phyloP scores from a whole-genome alignment of 2,113 vertebrate species.

The Nothobranchius kuhntae region DNA sequence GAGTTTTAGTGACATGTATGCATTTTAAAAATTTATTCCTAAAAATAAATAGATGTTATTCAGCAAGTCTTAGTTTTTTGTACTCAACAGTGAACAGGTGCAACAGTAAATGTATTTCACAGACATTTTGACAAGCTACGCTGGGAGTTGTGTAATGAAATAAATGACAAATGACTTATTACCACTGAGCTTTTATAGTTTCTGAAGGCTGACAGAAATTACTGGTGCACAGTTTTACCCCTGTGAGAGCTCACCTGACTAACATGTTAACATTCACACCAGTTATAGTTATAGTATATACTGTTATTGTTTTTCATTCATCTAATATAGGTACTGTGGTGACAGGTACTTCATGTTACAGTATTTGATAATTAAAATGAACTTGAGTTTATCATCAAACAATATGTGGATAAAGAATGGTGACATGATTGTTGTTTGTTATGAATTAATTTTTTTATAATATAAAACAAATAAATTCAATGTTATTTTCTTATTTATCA shows the following conservation, averaged over 20 bases:
- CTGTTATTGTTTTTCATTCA: not conserved
- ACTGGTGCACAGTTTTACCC: too few relatives aligned
- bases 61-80: not conserved
- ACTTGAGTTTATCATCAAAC: not conserved
- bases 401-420: not conserved
- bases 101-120: too few relatives aligned
- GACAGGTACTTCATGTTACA: not conserved
- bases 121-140: too few relatives aligned
- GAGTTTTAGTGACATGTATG: not conserved
- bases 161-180: not conserved
- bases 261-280: too few relatives aligned
- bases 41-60: not conserved
- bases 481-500: fast-evolving
- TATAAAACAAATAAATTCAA: not conserved
- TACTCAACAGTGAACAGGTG: too few relatives aligned
- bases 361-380: not conserved
- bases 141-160: not conserved
- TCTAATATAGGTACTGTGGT: not conserved
- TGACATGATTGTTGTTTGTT: fast-evolving
- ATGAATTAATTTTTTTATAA: not conserved
- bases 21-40: not conserved
- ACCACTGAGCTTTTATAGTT: not conserved
- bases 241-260: too few relatives aligned
- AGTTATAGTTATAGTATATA: too few relatives aligned
- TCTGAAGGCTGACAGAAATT: not conserved